Evolutionary conservation across 2,113 vertebrate genomes (phyloP).

Genomic region (Rhineura floridana): DNA sequence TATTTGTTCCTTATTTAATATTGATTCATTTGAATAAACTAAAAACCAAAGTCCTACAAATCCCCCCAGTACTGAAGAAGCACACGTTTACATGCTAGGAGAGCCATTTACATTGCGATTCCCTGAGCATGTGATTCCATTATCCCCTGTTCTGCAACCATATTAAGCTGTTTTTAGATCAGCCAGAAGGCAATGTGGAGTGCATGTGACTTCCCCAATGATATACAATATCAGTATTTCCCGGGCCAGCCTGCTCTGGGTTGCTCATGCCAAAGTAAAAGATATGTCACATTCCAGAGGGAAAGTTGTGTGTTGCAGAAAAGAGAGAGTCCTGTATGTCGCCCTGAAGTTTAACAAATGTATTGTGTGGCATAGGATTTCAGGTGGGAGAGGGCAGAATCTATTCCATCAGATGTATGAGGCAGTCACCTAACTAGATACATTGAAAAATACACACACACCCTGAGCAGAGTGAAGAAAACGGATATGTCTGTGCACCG

Average conservation of each 20-base stretch:
- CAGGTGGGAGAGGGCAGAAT: neutral
- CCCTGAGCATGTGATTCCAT: constrained; percentile 3
- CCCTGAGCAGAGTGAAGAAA: neutral
- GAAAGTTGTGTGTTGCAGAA: neutral
- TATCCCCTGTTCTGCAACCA: neutral
- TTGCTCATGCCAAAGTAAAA: neutral
- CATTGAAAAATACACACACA: neutral
- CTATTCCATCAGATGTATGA: neutral
- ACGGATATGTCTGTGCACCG: neutral
- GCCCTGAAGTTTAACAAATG: neutral
- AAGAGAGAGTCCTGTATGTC: neutral
- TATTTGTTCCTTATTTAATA: neutral
- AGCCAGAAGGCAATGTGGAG: neutral
- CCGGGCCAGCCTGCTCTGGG: constrained; percentile 4
- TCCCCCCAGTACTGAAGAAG: neutral
- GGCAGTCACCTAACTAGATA: neutral
- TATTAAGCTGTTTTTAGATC: neutral
- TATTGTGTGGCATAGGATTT: neutral
- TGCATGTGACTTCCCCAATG: constrained; percentile 8
- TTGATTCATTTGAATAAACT: neutral
- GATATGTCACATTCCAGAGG: neutral
- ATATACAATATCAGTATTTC: neutral
- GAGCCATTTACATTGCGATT: neutral
- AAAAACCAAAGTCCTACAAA: neutral
- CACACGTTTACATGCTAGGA: neutral